Conservation (phyloP, 2,797 vertebrate species). For the Pantherophis vulpinus region DNA sequence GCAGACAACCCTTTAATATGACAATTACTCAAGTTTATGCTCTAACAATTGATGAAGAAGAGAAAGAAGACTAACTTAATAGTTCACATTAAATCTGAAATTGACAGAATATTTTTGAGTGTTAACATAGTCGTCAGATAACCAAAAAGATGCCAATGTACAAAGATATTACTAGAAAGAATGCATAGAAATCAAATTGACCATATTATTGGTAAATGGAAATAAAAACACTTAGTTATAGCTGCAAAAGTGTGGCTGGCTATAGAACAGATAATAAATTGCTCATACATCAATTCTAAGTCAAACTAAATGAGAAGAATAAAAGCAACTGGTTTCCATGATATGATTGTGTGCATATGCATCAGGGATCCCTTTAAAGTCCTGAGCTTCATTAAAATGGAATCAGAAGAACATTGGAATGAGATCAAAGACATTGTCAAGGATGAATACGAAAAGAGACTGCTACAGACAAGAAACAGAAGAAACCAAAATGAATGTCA, state of each 20-base stretch:
- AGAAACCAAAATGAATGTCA: not conserved
- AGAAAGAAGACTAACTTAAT: not conserved
- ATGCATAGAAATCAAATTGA: not conserved
- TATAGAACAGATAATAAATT: not conserved
- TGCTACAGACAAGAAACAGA: not conserved
- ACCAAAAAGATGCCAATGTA: not conserved
- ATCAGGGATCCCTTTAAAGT: not conserved
- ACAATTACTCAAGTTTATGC: not conserved
- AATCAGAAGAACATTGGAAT: not conserved
- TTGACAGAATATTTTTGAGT: not conserved
- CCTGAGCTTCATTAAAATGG: not conserved
- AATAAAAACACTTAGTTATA: not conserved
- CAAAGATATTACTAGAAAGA: not conserved
- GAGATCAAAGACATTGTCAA: not conserved
- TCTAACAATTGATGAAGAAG: not conserved
- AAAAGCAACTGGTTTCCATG: not conserved
- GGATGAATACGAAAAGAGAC: not conserved
- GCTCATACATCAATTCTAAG: not conserved
- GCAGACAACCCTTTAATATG: not conserved
- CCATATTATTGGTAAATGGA: not conserved
- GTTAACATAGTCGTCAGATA: not conserved
- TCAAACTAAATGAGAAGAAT: not conserved
- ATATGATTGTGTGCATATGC: not conserved
- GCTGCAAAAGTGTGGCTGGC: not conserved
- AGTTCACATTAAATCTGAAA: not conserved